Conservation (phyloP, 2,113 vertebrate genomes). For the Ondatra zibethicus region DNA sequence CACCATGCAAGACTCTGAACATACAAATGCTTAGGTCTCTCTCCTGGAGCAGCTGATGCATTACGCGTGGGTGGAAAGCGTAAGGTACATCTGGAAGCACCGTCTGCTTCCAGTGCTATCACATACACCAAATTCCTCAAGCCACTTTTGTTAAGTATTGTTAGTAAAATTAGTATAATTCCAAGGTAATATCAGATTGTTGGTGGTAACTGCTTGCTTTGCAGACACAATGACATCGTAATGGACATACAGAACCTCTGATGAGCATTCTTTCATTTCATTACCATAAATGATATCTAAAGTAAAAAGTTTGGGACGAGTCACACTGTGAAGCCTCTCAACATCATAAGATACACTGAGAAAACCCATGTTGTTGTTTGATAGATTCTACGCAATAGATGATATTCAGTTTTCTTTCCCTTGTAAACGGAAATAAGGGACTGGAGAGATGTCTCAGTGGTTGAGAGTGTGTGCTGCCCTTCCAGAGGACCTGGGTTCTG, state of each 20-base stretch:
- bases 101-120: not conserved
- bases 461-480: not conserved
- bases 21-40: not conserved
- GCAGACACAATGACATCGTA: not conserved
- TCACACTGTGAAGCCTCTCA: not conserved
- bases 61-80: not conserved
- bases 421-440: slow-evolving; percentile 1
- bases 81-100: not conserved
- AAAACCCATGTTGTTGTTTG: not conserved
- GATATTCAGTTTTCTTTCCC: slow-evolving; percentile 13
- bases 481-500: not conserved
- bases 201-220: slow-evolving; percentile 3
- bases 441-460: not conserved
- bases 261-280: not conserved
- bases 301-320: not conserved
- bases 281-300: not conserved
- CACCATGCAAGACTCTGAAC: not conserved
- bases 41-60: not conserved
- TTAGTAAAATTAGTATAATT: not conserved
- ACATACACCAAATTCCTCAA: slow-evolving; percentile 1
- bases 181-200: not conserved
- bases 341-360: not conserved
- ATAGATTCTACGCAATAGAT: not conserved
- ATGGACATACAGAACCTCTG: not conserved
- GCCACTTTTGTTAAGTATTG: not conserved